A percentile compares a stretch with the other conserved stretches of the same genome.
phyloP scores from a whole-genome alignment of 2,797 vertebrate species.

The Thamnophis elegans region DNA sequence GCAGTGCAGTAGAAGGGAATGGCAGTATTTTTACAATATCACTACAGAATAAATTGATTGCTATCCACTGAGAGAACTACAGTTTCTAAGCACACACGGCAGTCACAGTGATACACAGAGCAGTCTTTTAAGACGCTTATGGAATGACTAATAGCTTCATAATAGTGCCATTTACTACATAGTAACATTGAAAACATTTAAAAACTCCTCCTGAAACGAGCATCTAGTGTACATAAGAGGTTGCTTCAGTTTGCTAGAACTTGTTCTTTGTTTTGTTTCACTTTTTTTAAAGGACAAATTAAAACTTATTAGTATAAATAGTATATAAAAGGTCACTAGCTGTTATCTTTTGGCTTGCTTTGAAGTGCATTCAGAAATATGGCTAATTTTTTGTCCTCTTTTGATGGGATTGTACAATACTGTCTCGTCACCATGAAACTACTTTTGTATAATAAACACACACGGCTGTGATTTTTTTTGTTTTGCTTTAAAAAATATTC shows the following conservation, averaged over 20 bases:
- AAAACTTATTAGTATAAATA: constrained; percentile 84
- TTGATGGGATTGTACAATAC: constrained; percentile 81
- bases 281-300: constrained; percentile 92
- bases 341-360: constrained; percentile 83
- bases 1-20: constrained; percentile 91
- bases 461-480: constrained; percentile 63
- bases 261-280: constrained; percentile 79
- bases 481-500: constrained; percentile 76
- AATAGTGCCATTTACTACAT: constrained; percentile 98
- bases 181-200: constrained; percentile 98
- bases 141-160: constrained; percentile 98
- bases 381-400: constrained; percentile 79
- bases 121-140: constrained; percentile 93
- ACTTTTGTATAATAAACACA: constrained; percentile 76
- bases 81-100: constrained; percentile 95
- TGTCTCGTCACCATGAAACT: constrained; percentile 80
- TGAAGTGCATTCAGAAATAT: constrained; percentile 85
- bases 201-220: constrained; percentile 94
- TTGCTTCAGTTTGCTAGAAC: constrained; percentile 89
- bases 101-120: constrained; percentile 99
- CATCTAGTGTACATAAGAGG: constrained; percentile 92
- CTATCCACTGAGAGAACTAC: constrained; percentile 96
- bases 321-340: constrained; percentile 84
- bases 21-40: constrained; percentile 91
- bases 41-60: constrained; percentile 92